phyloP scores from a whole-genome alignment of 2,888 invertebrate genomes.

The Mystacides longicornis region DNA sequence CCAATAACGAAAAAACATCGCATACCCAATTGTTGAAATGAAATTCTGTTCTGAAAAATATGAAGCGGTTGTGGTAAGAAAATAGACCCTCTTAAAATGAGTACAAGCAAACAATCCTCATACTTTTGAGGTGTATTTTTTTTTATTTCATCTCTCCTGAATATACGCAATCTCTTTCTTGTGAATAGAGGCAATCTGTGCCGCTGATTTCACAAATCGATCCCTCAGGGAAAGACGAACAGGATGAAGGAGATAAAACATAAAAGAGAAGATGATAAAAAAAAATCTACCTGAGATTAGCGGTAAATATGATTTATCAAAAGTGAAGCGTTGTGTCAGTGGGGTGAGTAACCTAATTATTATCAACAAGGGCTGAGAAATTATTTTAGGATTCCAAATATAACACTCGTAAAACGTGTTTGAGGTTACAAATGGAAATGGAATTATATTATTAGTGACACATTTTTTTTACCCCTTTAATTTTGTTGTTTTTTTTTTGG shows the following conservation, averaged over 20 bases:
- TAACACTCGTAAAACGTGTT: no score
- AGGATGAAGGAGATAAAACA: constrained; percentile 16
- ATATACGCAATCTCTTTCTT: constrained; percentile 19
- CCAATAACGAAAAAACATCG: no score
- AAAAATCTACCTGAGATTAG: not conserved
- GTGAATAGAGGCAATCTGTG: constrained; percentile 22
- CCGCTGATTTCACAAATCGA: constrained; percentile 9
- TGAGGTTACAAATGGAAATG: no score
- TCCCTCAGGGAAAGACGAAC: not conserved
- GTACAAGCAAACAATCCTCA: not conserved
- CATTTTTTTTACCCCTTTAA: no score
- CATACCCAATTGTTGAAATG: no score
- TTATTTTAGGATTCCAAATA: no score
- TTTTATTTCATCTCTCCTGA: constrained; percentile 12
- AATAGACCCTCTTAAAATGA: not conserved
- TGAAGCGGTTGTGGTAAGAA: not conserved
- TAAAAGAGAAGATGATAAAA: constrained; percentile 18
- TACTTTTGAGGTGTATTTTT: not conserved
- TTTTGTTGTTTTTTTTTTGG: no score
- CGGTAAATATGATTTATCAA: constrained; percentile 24
- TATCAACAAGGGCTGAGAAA: no score
- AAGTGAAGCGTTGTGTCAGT: not conserved
- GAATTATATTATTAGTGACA: no score
- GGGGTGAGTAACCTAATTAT: no score
- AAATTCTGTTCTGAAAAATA: not conserved